Conservation (phyloP, 2,888 invertebrate species). For the Carabus problematicus region DNA sequence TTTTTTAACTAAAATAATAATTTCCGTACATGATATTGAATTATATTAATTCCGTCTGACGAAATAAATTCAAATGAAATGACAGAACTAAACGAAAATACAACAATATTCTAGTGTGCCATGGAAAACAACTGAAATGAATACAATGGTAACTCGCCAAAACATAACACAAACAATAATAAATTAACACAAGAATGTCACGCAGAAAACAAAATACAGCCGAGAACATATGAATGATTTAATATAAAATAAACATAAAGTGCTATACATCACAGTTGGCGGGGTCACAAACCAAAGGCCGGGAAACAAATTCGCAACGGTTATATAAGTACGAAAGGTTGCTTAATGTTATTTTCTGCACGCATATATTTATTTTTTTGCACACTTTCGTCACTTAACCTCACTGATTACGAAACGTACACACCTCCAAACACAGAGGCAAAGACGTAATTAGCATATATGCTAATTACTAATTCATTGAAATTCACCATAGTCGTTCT, state of each 20-base stretch:
- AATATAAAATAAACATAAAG: too few relatives aligned
- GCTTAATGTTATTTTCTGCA: slow-evolving; percentile 1
- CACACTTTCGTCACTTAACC: slow-evolving; percentile 15
- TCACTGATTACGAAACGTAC: slow-evolving; percentile 20
- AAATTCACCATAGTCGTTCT: slow-evolving; percentile 11
- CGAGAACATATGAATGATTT: too few relatives aligned
- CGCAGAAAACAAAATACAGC: too few relatives aligned
- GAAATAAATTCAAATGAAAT: slow-evolving; percentile 26
- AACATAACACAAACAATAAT: too few relatives aligned
- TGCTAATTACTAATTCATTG: slow-evolving; percentile 4
- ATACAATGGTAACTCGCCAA: too few relatives aligned
- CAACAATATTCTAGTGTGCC: too few relatives aligned
- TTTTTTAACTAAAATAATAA: background rate
- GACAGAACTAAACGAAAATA: too few relatives aligned
- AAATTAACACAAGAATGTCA: too few relatives aligned
- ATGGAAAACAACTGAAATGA: too few relatives aligned
- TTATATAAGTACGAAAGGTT: background rate
- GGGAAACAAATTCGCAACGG: background rate
- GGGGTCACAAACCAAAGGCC: too few relatives aligned
- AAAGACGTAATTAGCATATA: background rate
- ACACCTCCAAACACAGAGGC: slow-evolving; percentile 15
- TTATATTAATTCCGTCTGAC: background rate
- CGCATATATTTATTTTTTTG: slow-evolving; percentile 2
- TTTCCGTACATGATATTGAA: slow-evolving; percentile 5
- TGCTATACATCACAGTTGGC: too few relatives aligned